Base-by-base conservation (phyloP, 1,140 invertebrate genomes). In the Drosophila trapezifrons region DNA sequence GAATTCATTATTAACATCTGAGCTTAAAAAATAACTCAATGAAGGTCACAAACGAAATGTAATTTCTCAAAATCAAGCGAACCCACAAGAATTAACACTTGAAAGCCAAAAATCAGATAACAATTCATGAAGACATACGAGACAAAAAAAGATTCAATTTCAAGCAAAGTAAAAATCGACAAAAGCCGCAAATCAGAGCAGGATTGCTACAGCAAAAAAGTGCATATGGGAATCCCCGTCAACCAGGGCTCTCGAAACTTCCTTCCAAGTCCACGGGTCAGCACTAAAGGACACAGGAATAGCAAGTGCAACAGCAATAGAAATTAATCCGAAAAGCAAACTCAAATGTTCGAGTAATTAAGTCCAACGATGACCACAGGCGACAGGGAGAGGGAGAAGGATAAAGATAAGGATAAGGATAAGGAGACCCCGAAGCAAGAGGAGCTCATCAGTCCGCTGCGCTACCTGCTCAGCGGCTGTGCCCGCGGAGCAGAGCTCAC, bases 381-480 rank as follows among this genome's bases (percentile, higher is more conserved):
- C 40, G 46, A 55, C 25, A 29, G 9, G 12, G 37, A 69, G 9
- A 52, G 56, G 60, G 76, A 43, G 22, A 45, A 32, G 37, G 5
- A 22, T 22, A 22, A 22, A 4, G 5, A 59, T 54, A 55, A 40
- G 13, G 46, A 49, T 13, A 45, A 25, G 22, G 55, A 20, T 32
- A 82, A 81, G 52, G 83, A 81, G 52, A 56, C 78, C 10, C 69
- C 86, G 7, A 91, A 91, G 47, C 58, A 72, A 18, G 83, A 90
- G 47, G 78, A 80, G 49, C 76, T 90, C 52, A 60, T 85, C 47
- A 74, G 81, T 42, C 78, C 89, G 6, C 67, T 92, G 46, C 76
- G 80, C 27, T 90, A 79, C 71, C 56, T 92, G 65, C 83, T 92
- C 59, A 80, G 78, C 59, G 76, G 87, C 29, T 90, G 85, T 83